These are phyloP conservation scores for Drosophila seclusa DNA, from an alignment of 2,888 invertebrate species.

Conservation along the genomic window DNA sequence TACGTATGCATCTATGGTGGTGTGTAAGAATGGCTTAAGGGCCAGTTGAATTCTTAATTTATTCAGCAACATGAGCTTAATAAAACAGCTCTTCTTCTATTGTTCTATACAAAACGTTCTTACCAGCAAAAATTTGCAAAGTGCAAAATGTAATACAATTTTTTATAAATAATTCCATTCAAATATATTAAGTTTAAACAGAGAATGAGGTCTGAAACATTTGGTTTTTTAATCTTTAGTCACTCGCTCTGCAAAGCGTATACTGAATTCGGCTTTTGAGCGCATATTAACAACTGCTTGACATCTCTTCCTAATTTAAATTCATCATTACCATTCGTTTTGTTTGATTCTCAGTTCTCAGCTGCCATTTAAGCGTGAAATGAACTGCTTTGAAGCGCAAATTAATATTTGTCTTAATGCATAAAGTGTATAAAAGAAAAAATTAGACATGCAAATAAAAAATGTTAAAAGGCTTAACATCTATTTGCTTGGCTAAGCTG, in stretches of 20 bases:
- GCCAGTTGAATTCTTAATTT: constrained; percentile 37
- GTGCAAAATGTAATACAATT: not conserved
- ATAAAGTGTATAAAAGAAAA: constrained; percentile 8
- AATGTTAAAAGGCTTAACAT: constrained; percentile 34
- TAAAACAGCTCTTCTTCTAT: constrained; percentile 5
- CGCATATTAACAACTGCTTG: not conserved
- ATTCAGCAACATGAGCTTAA: constrained; percentile 32
- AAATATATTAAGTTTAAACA: not conserved
- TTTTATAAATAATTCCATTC: not conserved
- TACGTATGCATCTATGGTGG: constrained; percentile 2
- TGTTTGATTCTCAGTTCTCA: constrained; percentile 42
- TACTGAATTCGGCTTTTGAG: not conserved
- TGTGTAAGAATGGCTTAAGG: constrained; percentile 8
- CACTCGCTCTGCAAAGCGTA: constrained; percentile 9
- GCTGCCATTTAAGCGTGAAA: constrained; percentile 72
- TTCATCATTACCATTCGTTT: constrained; percentile 24
- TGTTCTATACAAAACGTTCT: not conserved
- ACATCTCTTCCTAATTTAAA: not conserved
- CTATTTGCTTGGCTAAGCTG: constrained; percentile 36
- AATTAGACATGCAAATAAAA: constrained; percentile 17
- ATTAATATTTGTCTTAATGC: constrained; percentile 61
- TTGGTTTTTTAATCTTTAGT: not conserved
- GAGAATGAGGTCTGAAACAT: not conserved
- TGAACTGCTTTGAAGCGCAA: constrained; percentile 65
- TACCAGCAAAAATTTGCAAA: not conserved